These are phyloP conservation scores for Buceros bicornis DNA, from an alignment of 2,797 vertebrate genomes.

Conservation along the genomic window DNA sequence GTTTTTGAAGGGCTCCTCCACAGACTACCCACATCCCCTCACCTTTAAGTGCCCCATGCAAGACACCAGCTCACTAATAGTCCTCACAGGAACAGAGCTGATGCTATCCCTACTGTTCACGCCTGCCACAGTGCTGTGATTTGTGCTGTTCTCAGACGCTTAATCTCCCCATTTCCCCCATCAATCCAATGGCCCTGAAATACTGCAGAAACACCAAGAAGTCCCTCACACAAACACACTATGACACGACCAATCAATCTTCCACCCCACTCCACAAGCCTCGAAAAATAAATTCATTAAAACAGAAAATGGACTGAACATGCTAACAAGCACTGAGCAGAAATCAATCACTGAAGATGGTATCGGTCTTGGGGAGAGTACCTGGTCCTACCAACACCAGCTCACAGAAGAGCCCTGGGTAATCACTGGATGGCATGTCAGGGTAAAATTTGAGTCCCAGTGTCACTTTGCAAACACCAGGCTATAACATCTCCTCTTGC, in stretches of 20 bases:
- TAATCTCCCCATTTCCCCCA: not conserved
- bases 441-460: not conserved
- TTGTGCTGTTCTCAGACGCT: not conserved
- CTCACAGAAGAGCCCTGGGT: not conserved
- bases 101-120: not conserved
- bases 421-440: not conserved
- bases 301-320: not conserved
- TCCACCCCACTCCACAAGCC: rapidly evolving
- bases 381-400: not conserved
- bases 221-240: not conserved
- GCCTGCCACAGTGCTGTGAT: not conserved
- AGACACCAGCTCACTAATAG: not conserved
- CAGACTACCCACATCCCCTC: not conserved
- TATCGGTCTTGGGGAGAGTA: rapidly evolving
- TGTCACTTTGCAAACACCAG: not conserved
- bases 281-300: not conserved
- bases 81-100: not conserved
- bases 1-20: not conserved
- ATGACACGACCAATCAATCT: not conserved
- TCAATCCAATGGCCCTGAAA: slow-evolving; percentile 8
- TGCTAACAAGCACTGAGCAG: not conserved
- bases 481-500: not conserved
- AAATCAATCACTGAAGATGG: not conserved
- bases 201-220: not conserved
- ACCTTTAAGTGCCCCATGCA: not conserved